These are phyloP conservation scores for Catostylus mosaicus DNA, from an alignment of 30 jellyfish, hydroid and myxozoan species.

Conservation along the genomic window DNA sequence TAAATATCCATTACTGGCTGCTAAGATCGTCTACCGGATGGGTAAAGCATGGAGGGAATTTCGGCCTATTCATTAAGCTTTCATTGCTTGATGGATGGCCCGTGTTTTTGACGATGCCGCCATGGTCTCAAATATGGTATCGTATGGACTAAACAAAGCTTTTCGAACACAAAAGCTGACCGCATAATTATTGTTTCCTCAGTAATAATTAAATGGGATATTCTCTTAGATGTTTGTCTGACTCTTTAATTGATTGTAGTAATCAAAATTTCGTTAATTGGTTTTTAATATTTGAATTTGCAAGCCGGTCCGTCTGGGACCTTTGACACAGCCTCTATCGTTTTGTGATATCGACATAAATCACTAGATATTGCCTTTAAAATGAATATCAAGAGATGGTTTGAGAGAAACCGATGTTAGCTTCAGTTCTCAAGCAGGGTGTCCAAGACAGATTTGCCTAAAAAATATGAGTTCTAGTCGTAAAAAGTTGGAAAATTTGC, in stretches of 20 bases:
- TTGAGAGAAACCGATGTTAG: too few species aligned
- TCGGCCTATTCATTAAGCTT: too few species aligned
- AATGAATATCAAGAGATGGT: too few species aligned
- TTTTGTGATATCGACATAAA: background rate
- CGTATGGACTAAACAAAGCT: conserved; percentile 6
- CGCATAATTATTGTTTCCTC: conserved; percentile 33
- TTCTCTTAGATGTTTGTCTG: conserved; percentile 40
- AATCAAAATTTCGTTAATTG: conserved; percentile 41
- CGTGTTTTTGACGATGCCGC: background rate
- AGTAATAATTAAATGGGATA: conserved; percentile 1
- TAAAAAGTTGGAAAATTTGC: too few species aligned
- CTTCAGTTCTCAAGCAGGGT: too few species aligned
- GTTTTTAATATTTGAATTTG: conserved; percentile 1
- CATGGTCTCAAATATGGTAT: conserved; percentile 7
- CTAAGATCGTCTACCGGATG: too few species aligned
- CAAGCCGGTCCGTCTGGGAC: conserved; percentile 21
- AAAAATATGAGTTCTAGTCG: too few species aligned
- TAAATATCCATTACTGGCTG: too few species aligned
- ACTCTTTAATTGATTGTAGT: conserved; percentile 47
- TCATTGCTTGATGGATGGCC: conserved; percentile 12
- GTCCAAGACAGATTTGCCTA: too few species aligned
- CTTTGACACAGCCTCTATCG: background rate
- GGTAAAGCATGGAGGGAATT: too few species aligned
- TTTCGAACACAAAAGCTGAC: background rate
- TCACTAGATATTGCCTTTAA: conserved; percentile 3